phyloP scores from a whole-genome alignment of 2,797 vertebrate genomes.

The Artibeus lituratus region DNA sequence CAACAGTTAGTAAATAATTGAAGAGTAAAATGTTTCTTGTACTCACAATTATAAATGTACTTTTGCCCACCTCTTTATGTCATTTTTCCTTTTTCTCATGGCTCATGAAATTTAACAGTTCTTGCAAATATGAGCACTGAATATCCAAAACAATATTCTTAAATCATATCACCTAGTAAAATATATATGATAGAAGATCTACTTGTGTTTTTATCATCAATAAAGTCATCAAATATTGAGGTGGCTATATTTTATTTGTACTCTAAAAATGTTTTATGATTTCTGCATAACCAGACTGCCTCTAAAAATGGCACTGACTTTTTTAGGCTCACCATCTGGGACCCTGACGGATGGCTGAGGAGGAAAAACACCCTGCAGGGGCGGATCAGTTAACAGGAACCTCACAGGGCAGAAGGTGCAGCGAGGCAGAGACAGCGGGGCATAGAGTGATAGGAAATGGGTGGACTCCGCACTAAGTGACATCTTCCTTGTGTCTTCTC shows the following conservation, averaged over 20 bases:
- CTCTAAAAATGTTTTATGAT: not conserved
- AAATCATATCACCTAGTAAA: not conserved
- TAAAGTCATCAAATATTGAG: not conserved
- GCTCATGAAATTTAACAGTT: not conserved
- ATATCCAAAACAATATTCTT: not conserved
- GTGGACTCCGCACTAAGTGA: constrained; percentile 2
- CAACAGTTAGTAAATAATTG: not conserved
- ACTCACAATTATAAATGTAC: not conserved
- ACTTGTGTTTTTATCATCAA: not conserved
- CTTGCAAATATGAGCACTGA: not conserved
- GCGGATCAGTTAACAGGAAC: constrained; percentile 83
- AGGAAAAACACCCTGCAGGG: constrained; percentile 84
- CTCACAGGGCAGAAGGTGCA: constrained; percentile 89
- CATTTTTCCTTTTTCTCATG: not conserved
- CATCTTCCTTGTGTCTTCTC: not conserved
- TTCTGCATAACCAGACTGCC: not conserved
- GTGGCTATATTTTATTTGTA: not conserved
- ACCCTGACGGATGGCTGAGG: constrained; percentile 72
- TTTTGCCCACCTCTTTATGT: not conserved
- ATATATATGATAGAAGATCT: not conserved
- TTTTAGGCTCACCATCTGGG: constrained; percentile 28
- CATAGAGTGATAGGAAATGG: not conserved
- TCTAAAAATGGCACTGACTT: not conserved
- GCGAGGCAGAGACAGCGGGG: not conserved
- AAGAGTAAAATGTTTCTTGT: not conserved